These are phyloP conservation scores for Panopea generosa DNA, from an alignment of 2,888 invertebrate genomes.

Conservation along the genomic window DNA sequence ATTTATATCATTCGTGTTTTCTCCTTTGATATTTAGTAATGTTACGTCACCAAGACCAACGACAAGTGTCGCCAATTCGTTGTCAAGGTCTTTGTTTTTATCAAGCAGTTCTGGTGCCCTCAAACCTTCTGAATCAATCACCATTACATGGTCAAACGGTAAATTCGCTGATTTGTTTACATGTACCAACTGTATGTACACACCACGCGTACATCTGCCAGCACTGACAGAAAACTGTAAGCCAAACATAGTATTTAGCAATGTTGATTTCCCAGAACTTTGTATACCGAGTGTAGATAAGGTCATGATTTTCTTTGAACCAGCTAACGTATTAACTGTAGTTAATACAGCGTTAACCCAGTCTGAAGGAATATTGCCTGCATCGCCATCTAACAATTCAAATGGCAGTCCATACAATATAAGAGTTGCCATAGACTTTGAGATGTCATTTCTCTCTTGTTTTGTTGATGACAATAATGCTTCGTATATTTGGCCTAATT, in stretches of 20 bases:
- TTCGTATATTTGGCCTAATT: conserved; percentile 2
- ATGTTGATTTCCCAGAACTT: conserved; percentile 58
- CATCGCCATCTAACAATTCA: conserved; percentile 50
- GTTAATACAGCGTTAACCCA: conserved; percentile 37
- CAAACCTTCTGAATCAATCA: too few species aligned
- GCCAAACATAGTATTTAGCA: conserved; percentile 55
- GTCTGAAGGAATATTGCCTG: conserved; percentile 10
- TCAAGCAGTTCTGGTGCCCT: conserved; percentile 43
- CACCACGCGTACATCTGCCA: too few species aligned
- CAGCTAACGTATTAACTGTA: not conserved
- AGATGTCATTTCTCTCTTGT: not conserved
- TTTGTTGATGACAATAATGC: not conserved
- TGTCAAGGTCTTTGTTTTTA: not conserved
- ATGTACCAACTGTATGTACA: too few species aligned
- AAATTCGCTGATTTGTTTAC: too few species aligned
- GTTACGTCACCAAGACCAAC: conserved; percentile 2
- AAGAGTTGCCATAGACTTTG: conserved; percentile 10
- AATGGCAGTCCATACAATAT: conserved; percentile 29
- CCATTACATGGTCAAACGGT: too few species aligned
- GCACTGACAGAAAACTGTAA: conserved; percentile 41
- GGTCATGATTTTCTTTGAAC: conserved; percentile 9
- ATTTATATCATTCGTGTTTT: not conserved
- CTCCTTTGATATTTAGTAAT: conserved; percentile 1
- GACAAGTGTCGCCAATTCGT: conserved; percentile 8
- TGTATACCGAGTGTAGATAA: conserved; percentile 46